Base-by-base conservation (phyloP, 2,113 vertebrate species). In the Sander vitreus region DNA sequence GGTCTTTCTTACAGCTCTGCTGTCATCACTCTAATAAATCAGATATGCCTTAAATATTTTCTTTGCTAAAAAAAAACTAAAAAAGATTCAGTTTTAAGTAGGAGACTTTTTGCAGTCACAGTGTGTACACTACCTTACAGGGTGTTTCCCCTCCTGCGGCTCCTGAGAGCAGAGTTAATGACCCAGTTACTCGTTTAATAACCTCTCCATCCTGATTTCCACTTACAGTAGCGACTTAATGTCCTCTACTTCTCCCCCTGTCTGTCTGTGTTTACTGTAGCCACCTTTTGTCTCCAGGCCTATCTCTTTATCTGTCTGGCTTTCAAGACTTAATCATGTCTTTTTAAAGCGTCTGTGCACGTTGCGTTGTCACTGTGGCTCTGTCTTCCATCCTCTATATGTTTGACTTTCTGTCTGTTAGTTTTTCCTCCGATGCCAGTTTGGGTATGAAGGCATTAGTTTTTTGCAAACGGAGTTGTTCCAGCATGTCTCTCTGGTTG, bases 101-200 rank as follows among this genome's bases (percentile, higher is more conserved):
- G 30, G 15, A 50, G n/a, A 18, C 65, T 88, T 88, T 80, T 72
- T 85, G 68, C 48, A 85, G 27, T 27, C 27, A 27, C 27, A 27
- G 80, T 18, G 54, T 80, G 33, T n/a, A 48, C 33, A 21, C 18
- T 50, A 59, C 48, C 71, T 73, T 48, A 50, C 15, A 63, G 67
- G 77, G 72, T 71, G 64, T 85, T 85, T 72, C 65, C 67, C 45
- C 47, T 77, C 79, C 33, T 14, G 18, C 47, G 27, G 62, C 68
- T 81, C 53, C 55, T 36, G 55, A 79, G 30, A 79, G 74, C 72
- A 70, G 54, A 83, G 81, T 83, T 88, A 84, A 89, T 88, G 64
- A 82, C 62, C 77, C 80, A 45, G 68, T 65, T 65, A 73, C 51
- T 81, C 72, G 63, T 88, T 92, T 83, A 81, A 78, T 80, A 88